Conservation (phyloP, 2,113 vertebrate species). For the Silurus glanis region DNA sequence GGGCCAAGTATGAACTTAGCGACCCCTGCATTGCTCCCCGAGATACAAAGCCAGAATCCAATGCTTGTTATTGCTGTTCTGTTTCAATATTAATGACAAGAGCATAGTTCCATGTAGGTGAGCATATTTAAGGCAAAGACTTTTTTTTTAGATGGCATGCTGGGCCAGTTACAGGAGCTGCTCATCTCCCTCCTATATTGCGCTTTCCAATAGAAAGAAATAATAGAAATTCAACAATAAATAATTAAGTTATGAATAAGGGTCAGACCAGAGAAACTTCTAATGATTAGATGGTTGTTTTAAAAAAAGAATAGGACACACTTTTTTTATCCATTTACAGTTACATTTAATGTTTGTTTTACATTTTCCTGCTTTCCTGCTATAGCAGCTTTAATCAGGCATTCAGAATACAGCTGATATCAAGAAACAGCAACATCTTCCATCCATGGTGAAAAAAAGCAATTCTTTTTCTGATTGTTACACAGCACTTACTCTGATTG, state of each 20-base stretch:
- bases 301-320: neutral
- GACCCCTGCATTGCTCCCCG: neutral
- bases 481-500: neutral
- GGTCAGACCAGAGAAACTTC: neutral
- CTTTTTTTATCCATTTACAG: neutral
- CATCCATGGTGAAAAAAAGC: neutral
- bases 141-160: conserved; percentile 21
- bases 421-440: neutral
- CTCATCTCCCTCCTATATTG: conserved; percentile 33
- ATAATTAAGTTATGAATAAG: neutral
- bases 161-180: conserved; percentile 45
- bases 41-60: neutral
- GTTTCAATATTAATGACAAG: neutral
- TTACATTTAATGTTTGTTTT: neutral
- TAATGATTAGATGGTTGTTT: neutral
- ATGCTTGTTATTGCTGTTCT: neutral
- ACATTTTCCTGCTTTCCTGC: neutral
- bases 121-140: conserved; percentile 47
- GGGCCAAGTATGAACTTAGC: neutral
- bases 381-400: neutral
- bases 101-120: conserved; percentile 3
- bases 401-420: neutral
- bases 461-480: neutral
- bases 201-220: neutral
- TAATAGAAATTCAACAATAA: neutral